Percentiles rank a stretch among this genome's conserved stretches.
Evolutionary conservation across 1,140 invertebrate genomes (phyloP).

Genomic region (Panagrolaimus sp.): DNA sequence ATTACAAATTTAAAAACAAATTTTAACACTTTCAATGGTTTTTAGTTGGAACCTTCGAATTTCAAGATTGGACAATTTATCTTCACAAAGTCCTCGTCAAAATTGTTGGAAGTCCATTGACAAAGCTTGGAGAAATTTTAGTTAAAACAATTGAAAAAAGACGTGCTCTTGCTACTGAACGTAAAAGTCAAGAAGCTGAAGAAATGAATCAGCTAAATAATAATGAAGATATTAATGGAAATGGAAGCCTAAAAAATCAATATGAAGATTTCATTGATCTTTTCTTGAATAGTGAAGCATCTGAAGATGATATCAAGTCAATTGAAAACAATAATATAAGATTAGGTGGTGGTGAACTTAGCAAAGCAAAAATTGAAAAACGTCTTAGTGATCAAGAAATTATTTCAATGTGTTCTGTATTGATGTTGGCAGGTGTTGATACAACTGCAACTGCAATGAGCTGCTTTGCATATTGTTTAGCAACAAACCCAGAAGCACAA

Average conservation of each 20-base stretch:
- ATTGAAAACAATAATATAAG: not conserved
- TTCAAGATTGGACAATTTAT: slow-evolving; percentile 23
- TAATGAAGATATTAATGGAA: not conserved
- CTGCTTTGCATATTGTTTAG: slow-evolving; percentile 49
- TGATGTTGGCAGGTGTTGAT: slow-evolving; percentile 58
- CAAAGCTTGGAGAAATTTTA: slow-evolving; percentile 1
- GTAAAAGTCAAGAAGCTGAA: no score
- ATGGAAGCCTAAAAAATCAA: not conserved
- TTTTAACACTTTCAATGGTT: not conserved
- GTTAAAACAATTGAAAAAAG: slow-evolving; percentile 14
- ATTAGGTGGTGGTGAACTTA: no score
- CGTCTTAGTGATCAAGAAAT: slow-evolving; percentile 47
- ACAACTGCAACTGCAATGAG: slow-evolving; percentile 51
- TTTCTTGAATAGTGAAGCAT: slow-evolving; percentile 21
- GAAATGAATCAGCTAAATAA: no score
- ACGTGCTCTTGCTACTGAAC: not conserved
- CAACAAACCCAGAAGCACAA: slow-evolving; percentile 52
- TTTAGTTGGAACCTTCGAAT: slow-evolving; percentile 17
- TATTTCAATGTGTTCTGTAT: slow-evolving; percentile 43
- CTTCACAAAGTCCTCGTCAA: slow-evolving; percentile 16
- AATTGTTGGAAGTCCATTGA: slow-evolving; percentile 4
- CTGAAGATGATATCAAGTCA: slow-evolving; percentile 11
- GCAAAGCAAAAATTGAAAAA: slow-evolving; percentile 17
- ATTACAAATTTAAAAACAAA: slow-evolving; percentile 5
- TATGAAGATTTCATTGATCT: slow-evolving; percentile 21